Base-by-base conservation (phyloP, 2,797 vertebrate species). In the Crocodylus rhombifer region DNA sequence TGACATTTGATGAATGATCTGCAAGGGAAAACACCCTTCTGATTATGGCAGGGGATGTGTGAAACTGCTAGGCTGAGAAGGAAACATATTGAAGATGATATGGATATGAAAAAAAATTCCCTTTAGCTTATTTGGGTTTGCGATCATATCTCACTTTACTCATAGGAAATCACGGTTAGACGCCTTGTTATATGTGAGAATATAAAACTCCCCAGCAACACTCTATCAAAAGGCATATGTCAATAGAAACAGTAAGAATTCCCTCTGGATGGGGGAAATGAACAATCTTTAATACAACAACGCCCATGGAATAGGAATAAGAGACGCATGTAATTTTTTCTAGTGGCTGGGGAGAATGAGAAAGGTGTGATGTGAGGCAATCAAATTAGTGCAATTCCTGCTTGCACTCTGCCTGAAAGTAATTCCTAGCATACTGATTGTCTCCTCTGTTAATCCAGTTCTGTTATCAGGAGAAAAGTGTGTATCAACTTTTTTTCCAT, bases 91-190 rank as follows among this genome's bases (percentile, higher is more conserved):
- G 91, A 91, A 57, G 76, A n/a, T 63, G 71, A 87, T 80, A 90
- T 0, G 63, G 42, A 58, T 60, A 12, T 11, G 76, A 62, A 82
- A 76, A 63, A 73, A 88, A 10, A 61, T 30, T 94, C 84, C 84
- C 78, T 64, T 79, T 13, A 57, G 82, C 80, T 64, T 82, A 18
- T 21, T 87, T 0, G 0, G 73, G 64, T 90, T 92, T 69, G 82
- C 91, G 92, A 65, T 96, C 91, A n/a, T 82, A 78, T 95, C 94
- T 93, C 65, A 28, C 36, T 57, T 5, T 10, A 6, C 69, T 55
- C 55, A 42, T 76, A 89, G 95, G 93, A 95, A 97, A 78, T 81
- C 62, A 4, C 36, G 57, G 36, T 86, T 87, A 57, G 89, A 95
- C 80, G 1, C 89, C 91, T 89, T 84, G 87, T 13, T 80, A 16